Percentiles rank a stretch among this genome's conserved stretches.
Conservation (phyloP, 2,113 vertebrate species). For the Microcebus jonahi region DNA sequence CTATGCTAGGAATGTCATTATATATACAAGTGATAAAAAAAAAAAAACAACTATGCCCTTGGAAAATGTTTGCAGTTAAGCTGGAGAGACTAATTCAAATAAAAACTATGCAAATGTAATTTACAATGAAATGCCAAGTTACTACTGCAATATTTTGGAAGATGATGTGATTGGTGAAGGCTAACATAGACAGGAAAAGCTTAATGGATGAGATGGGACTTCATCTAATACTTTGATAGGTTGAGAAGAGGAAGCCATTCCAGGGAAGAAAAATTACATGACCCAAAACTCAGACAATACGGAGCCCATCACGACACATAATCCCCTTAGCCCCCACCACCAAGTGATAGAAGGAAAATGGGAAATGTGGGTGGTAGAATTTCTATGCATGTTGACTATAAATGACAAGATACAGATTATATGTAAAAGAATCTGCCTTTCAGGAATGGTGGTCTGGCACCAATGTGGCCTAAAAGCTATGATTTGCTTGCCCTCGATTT, state of each 20-base stretch:
- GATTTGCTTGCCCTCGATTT: neutral
- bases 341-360: neutral
- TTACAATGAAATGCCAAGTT: neutral
- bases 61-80: neutral
- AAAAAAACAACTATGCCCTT: neutral
- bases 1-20: neutral
- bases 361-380: neutral
- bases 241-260: neutral
- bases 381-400: constrained; percentile 12
- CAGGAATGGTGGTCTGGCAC: neutral
- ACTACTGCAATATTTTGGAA: neutral
- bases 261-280: neutral
- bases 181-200: neutral
- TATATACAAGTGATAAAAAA: neutral
- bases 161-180: neutral
- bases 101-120: constrained; percentile 1
- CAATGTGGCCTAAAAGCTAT: constrained; percentile 3
- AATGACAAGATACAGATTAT: constrained; percentile 31
- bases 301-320: neutral
- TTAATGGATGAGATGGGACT: neutral
- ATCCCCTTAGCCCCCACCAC: neutral
- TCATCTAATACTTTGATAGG: neutral
- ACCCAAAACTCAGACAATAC: neutral
- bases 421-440: constrained; percentile 9
- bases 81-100: constrained; percentile 29